A percentile compares a stretch with the other conserved stretches of the same genome.
phyloP scores from a whole-genome alignment of 2,797 vertebrate species.

The Zenarchopterus dispar region DNA sequence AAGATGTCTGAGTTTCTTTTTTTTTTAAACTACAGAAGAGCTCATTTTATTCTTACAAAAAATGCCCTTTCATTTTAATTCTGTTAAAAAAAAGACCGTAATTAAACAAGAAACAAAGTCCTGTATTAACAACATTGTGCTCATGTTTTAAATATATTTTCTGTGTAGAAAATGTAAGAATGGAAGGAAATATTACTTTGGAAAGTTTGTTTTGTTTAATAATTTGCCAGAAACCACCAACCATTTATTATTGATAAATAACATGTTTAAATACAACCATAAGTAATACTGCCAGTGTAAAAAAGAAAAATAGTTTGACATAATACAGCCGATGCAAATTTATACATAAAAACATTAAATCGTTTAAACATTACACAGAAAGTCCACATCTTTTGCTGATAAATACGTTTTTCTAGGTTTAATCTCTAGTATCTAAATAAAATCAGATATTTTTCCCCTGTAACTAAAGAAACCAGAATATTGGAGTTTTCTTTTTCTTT shows the following conservation, averaged over 20 bases:
- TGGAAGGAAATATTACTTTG: conserved; percentile 6
- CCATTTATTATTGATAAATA: conserved; percentile 56
- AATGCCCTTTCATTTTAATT: too few species aligned
- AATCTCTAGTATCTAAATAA: conserved; percentile 15
- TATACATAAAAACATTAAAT: conserved; percentile 41
- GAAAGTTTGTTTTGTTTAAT: conserved; percentile 25
- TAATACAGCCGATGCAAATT: conserved; percentile 44
- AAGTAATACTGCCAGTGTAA: conserved; percentile 76
- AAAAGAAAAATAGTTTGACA: conserved; percentile 51
- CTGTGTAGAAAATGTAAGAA: neutral
- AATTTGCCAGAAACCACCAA: conserved; percentile 38
- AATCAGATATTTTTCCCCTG: neutral
- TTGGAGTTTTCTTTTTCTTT: neutral
- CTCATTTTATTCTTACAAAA: too few species aligned
- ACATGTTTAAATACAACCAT: conserved; percentile 44
- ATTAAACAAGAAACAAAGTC: too few species aligned
- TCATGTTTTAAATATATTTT: neutral
- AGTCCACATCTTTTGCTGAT: conserved; percentile 13
- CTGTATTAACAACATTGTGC: neutral
- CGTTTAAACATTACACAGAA: conserved; percentile 27
- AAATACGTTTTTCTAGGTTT: conserved; percentile 29
- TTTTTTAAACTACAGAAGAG: neutral
- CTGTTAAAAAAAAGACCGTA: too few species aligned
- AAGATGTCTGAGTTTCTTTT: conserved; percentile 13
- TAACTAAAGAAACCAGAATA: conserved; percentile 13